A percentile compares a stretch with the other conserved stretches of the same genome.
phyloP scores from a whole-genome alignment of 2,888 invertebrate species.

The Lomographa bimaculata region DNA sequence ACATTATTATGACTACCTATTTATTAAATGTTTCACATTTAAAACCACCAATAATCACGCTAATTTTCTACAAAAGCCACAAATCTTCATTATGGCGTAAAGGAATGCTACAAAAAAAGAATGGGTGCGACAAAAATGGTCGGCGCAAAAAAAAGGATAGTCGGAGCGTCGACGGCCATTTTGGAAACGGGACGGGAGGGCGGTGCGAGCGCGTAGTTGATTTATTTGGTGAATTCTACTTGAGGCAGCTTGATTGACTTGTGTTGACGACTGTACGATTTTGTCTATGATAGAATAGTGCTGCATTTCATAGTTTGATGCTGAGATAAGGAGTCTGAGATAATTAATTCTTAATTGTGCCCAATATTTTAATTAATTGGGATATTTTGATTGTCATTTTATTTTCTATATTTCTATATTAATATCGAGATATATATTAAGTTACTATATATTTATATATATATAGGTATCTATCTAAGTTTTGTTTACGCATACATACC shows the following conservation, averaged over 20 bases:
- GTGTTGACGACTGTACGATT: constrained; percentile 52
- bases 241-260: constrained; percentile 48
- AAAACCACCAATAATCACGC: too few relatives aligned
- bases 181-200: constrained; percentile 65
- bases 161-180: constrained; percentile 69
- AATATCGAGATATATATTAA: too few relatives aligned
- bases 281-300: constrained; percentile 26
- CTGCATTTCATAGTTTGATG: constrained; percentile 24
- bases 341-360: too few relatives aligned
- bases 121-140: constrained; percentile 56
- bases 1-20: too few relatives aligned
- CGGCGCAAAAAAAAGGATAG: constrained; percentile 51
- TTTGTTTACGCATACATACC: too few relatives aligned
- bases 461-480: too few relatives aligned
- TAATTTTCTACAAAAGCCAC: constrained; percentile 36
- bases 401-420: too few relatives aligned
- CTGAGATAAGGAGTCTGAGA: too few relatives aligned
- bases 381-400: too few relatives aligned
- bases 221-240: constrained; percentile 58
- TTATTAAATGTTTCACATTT: too few relatives aligned
- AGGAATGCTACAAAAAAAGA: constrained; percentile 41
- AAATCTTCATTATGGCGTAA: constrained; percentile 31
- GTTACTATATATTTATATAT: too few relatives aligned
- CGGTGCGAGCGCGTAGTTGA: constrained; percentile 57
- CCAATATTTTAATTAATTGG: too few relatives aligned